Evolutionary conservation across 2,797 vertebrate genomes (phyloP).

Genomic region (Centropyge bicolor): DNA sequence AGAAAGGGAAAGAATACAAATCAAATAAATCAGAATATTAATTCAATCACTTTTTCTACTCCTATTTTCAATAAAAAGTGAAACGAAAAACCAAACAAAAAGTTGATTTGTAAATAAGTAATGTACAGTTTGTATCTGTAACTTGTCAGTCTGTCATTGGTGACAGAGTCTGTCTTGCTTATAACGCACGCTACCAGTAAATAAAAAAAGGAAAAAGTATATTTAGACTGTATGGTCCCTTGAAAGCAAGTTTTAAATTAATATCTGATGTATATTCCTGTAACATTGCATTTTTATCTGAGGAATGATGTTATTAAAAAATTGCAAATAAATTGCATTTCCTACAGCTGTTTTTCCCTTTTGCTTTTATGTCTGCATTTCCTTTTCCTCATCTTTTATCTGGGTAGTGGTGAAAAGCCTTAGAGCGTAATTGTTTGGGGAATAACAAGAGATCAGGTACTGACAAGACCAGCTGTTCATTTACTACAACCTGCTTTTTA

Average conservation of each 20-base stretch:
- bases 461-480: too few species aligned
- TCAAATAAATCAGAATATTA: conserved; percentile 87
- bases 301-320: conserved; percentile 99
- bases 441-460: too few species aligned
- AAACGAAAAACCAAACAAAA: conserved; percentile 84
- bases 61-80: conserved; percentile 89
- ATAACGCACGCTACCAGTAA: conserved; percentile 94
- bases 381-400: neutral
- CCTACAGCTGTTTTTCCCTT: conserved; percentile 78
- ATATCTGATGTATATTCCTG: conserved; percentile 99
- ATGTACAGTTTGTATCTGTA: conserved; percentile 98
- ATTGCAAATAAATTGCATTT: conserved; percentile 99
- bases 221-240: conserved; percentile 92
- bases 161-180: conserved; percentile 95
- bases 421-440: too few species aligned
- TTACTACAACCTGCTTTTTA: too few species aligned
- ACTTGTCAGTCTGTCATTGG: conserved; percentile 92
- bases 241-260: conserved; percentile 94
- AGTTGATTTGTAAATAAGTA: conserved; percentile 94
- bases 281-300: conserved; percentile 99
- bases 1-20: conserved; percentile 86
- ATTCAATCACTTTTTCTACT: conserved; percentile 91
- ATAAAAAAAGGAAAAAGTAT: conserved; percentile 90
- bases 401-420: too few species aligned
- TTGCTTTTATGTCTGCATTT: neutral